A percentile compares a stretch with the other conserved stretches of the same genome.
Conservation (phyloP, 2,888 invertebrate species). For the Elmis aenea region DNA sequence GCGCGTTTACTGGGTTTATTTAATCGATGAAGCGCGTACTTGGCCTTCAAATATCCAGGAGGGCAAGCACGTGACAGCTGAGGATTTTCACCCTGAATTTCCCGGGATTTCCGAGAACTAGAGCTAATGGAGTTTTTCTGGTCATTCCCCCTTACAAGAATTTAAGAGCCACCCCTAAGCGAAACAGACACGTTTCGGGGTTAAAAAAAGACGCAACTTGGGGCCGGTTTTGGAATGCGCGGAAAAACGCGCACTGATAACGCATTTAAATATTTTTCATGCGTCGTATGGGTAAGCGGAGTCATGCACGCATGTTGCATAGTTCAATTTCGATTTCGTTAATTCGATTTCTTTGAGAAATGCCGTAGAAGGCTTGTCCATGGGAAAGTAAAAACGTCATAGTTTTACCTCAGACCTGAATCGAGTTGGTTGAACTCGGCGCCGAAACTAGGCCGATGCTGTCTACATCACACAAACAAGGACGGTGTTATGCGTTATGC, state of each 20-base stretch:
- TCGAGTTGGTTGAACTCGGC: constrained; percentile 38
- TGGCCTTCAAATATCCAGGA: constrained; percentile 42
- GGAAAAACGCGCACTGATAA: no score
- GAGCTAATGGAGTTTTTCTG: constrained; percentile 14
- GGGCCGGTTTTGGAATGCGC: no score
- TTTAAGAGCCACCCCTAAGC: constrained; percentile 3
- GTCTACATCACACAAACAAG: constrained; percentile 24
- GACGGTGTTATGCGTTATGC: constrained; percentile 10
- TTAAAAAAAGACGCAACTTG: constrained; percentile 3
- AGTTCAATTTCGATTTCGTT: constrained; percentile 24
- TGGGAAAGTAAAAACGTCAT: constrained; percentile 33
- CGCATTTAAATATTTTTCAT: no score
- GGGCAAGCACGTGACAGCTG: constrained; percentile 32
- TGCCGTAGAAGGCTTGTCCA: constrained; percentile 26
- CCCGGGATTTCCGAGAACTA: constrained; percentile 29
- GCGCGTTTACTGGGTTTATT: constrained; percentile 19
- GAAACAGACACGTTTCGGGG: no score
- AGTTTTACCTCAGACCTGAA: constrained; percentile 33
- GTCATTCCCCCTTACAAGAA: constrained; percentile 14
- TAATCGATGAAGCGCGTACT: constrained; percentile 44
- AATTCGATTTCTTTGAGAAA: constrained; percentile 28
- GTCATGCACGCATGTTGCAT: constrained; percentile 3
- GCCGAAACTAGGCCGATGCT: constrained; percentile 36
- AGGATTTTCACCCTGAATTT: constrained; percentile 40
- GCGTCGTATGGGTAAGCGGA: no score